These are phyloP conservation scores for Varanus komodoensis DNA, from an alignment of 2,113 vertebrate species.

Conservation along the genomic window DNA sequence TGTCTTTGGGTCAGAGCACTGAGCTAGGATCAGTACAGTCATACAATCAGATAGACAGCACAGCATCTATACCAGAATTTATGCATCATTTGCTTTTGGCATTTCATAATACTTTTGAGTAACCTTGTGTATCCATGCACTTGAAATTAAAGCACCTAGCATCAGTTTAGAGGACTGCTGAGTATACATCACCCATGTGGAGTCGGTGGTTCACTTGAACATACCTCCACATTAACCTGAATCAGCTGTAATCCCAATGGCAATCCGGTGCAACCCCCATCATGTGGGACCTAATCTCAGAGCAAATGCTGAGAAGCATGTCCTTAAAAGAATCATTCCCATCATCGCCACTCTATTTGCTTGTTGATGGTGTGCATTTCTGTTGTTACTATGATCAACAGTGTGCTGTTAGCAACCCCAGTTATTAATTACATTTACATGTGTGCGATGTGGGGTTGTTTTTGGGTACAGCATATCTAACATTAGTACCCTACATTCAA, in stretches of 20 bases:
- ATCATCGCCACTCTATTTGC: not conserved
- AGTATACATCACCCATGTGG: not conserved
- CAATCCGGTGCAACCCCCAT: too few relatives aligned
- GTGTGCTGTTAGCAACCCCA: accelerated
- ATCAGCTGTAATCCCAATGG: not conserved
- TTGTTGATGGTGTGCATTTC: not conserved
- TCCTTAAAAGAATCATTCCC: slow-evolving; percentile 3
- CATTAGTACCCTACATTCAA: not conserved
- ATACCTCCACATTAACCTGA: not conserved
- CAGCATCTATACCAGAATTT: not conserved
- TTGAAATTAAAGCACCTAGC: not conserved
- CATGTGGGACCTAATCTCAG: not conserved
- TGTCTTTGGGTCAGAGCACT: too few relatives aligned
- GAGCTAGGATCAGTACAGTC: too few relatives aligned
- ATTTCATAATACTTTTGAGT: not conserved
- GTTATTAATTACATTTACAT: not conserved
- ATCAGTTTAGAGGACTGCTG: not conserved
- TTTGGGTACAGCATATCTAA: not conserved
- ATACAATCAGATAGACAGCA: not conserved
- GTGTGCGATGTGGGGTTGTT: not conserved
- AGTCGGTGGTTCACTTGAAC: not conserved
- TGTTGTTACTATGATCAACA: not conserved
- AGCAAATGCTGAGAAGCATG: not conserved
- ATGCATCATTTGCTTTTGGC: not conserved
- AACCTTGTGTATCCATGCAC: not conserved